Conservation (phyloP, 2,888 invertebrate species). For the Eupithecia subumbrata region DNA sequence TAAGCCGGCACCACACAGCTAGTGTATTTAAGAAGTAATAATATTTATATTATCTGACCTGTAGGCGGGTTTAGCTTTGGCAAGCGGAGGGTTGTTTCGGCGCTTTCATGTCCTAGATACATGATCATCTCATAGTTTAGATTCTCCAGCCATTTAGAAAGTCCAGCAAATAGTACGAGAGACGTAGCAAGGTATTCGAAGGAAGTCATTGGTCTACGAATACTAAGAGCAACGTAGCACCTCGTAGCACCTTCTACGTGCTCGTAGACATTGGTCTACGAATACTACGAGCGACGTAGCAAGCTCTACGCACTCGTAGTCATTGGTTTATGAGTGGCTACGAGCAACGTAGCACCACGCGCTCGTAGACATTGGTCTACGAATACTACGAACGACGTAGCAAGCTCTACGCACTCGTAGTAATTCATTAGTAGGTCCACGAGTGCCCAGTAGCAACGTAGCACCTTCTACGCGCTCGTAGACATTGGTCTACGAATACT, state of each 20-base stretch:
- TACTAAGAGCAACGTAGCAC: slow-evolving; percentile 15
- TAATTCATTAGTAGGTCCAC: not conserved
- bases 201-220: not conserved
- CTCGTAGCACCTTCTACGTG: not conserved
- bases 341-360: not conserved
- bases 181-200: not conserved
- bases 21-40: too few relatives aligned
- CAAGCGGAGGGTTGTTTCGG: too few relatives aligned
- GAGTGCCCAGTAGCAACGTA: not conserved
- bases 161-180: too few relatives aligned
- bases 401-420: not conserved
- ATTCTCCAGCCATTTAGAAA: too few relatives aligned
- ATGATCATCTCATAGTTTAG: too few relatives aligned
- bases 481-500: slow-evolving; percentile 2
- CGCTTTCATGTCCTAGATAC: too few relatives aligned
- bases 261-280: not conserved
- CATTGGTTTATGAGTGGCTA: slow-evolving; percentile 4
- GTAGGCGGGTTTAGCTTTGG: too few relatives aligned
- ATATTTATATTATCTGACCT: too few relatives aligned
- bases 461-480: slow-evolving; percentile 1
- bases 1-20: too few relatives aligned
- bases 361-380: not conserved
- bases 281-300: slow-evolving; percentile 3
- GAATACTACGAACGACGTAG: slow-evolving; percentile 1
- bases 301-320: not conserved